Evolutionary conservation across 1,140 invertebrate species (phyloP), one percentile per base, ranked within the genome.

Genomic region (Caenorhabditis brenneri): DNA sequence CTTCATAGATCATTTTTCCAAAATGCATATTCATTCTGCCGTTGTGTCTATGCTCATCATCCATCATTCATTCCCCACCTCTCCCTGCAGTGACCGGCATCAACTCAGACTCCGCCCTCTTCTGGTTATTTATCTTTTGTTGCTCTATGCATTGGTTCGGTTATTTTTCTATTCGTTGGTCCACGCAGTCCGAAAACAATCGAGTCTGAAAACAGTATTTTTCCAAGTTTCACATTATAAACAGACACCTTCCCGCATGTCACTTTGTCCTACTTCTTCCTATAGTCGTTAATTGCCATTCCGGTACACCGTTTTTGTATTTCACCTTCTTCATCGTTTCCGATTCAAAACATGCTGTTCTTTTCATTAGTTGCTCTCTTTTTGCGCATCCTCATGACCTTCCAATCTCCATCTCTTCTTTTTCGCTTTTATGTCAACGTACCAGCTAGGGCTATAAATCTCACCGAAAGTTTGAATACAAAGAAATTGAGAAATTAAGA

Each of bases 1-100:
- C 65, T 74, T 42, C 65, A 74, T 74, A 74, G 24, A 42, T 74
- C 65, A 74, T 74, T 74, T 58, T 74, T 46, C 36, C 36, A 74
- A 65, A 74, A 74, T 74, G 65, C 65, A 74, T 74, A 74, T 74
- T 74, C 65, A 74, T 74, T 74, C n/a, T 29, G 65, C n/a, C 65
- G 65, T 74, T 74, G 36, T 74, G 19, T 7, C 36, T 74, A 36
- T 74, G 33, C 65, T 46, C 36, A 74, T 74, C 65, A 65, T 65
- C 58, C 58, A 65, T 65, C 58, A 65, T 65, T 65, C 58, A 42
- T 74, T 74, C 65, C 4, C 22, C 65, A 39, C 65, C 19, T 74
- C 65, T 36, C 4, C 65, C 65, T 12, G 33, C 36, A 36, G 29
- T 31, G 60, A 83, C 58, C 55, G 46, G 16, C 53, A 65, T 81